Percentiles rank a stretch among this genome's conserved stretches.
Evolutionary conservation across 2,113 vertebrate species (phyloP).

Genomic region (Urocitellus parryii): DNA sequence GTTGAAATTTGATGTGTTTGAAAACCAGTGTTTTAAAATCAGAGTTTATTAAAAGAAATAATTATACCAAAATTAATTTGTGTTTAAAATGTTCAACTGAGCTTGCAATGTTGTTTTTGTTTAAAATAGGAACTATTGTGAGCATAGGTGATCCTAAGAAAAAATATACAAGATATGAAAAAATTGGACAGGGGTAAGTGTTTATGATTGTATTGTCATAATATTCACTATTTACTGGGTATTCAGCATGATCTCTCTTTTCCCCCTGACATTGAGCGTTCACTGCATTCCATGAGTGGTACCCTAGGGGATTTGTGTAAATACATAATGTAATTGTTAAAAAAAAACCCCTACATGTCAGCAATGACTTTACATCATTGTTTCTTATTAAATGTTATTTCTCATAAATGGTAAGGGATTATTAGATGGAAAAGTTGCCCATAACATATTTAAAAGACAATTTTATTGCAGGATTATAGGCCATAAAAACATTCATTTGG

Average conservation of each 20-base stretch:
- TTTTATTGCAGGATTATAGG: constrained; percentile 17
- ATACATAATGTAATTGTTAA: background rate
- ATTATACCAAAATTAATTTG: constrained; percentile 33
- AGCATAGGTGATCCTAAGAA: constrained; percentile 93
- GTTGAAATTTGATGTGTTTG: constrained; percentile 10
- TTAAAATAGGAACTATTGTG: constrained; percentile 90
- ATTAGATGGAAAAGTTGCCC: constrained; percentile 1
- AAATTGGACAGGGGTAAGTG: constrained; percentile 92
- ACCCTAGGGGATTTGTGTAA: background rate
- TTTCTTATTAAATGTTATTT: constrained; percentile 9
- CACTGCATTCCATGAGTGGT: background rate
- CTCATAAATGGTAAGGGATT: background rate
- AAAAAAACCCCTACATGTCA: background rate
- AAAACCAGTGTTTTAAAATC: constrained; percentile 8
- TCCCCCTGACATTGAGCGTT: background rate
- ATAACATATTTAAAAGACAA: constrained; percentile 35
- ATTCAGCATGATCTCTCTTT: background rate
- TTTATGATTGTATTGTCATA: background rate
- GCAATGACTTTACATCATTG: background rate
- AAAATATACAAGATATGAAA: constrained; percentile 92
- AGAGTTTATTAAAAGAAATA: constrained; percentile 33
- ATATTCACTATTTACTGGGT: background rate
- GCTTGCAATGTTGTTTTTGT: constrained; percentile 61
- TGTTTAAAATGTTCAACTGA: constrained; percentile 53
- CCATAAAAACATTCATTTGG: constrained; percentile 48